Percentiles rank a stretch among this genome's conserved stretches.
Conservation (phyloP, 2,888 invertebrate genomes). For the Operophtera brumata region DNA sequence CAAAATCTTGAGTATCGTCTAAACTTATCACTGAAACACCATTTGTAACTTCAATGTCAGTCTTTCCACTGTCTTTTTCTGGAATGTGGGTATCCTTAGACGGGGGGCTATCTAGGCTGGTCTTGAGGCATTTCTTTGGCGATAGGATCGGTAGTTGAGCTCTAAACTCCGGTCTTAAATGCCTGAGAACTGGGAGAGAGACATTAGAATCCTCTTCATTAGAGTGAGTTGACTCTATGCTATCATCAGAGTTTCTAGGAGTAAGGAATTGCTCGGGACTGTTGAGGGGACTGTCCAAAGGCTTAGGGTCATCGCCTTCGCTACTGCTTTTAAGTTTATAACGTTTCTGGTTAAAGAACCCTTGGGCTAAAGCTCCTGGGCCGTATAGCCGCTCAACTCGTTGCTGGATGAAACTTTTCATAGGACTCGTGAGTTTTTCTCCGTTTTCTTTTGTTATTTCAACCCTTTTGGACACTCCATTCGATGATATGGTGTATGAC, state of each 20-base stretch:
- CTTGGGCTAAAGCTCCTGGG: conserved; percentile 91
- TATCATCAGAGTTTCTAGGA: conserved; percentile 49
- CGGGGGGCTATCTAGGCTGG: conserved; percentile 59
- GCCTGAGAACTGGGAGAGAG: conserved; percentile 88
- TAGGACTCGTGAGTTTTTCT: conserved; percentile 72
- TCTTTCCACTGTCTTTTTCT: conserved; percentile 55
- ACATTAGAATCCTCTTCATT: conserved; percentile 51
- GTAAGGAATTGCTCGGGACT: conserved; percentile 58
- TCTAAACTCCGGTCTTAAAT: conserved; percentile 91
- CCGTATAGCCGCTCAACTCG: conserved; percentile 94
- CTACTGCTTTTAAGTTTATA: conserved; percentile 69
- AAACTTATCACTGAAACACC: conserved; percentile 71
- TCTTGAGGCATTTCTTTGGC: conserved; percentile 75
- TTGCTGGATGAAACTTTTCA: conserved; percentile 92
- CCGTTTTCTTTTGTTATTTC: conserved; percentile 77
- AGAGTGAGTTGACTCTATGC: conserved; percentile 48
- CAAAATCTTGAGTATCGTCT: conserved; percentile 38
- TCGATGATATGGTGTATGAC: conserved; percentile 74
- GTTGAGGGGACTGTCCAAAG: conserved; percentile 62
- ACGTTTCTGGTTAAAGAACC: conserved; percentile 86
- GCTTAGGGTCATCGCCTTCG: conserved; percentile 66
- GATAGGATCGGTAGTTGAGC: conserved; percentile 88
- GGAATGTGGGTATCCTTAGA: conserved; percentile 43
- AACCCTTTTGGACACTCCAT: conserved; percentile 69
- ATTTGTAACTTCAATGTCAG: conserved; percentile 52